Evolutionary conservation across 2,797 vertebrate genomes (phyloP), one percentile per base, ranked within the genome.

Genomic region (Zenarchopterus dispar): DNA sequence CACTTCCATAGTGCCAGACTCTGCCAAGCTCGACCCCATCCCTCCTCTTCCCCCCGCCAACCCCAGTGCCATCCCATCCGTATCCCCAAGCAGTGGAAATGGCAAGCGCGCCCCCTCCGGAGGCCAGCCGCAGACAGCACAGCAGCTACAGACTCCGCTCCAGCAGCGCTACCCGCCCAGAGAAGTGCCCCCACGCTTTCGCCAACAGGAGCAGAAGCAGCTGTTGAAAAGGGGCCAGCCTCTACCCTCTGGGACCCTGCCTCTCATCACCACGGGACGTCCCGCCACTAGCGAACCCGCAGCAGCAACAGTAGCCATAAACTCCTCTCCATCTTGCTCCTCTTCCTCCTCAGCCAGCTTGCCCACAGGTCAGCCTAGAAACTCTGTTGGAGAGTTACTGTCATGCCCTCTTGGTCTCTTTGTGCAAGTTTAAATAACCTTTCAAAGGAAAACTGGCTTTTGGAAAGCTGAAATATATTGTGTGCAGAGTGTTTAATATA

Each of bases 201-300:
- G 96, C 78, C 96, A 96, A 93, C 95, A 98, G 92, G 96, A 98
- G 86, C 96, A 97, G 90, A 97, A 97, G 85, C 97, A 97, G 92
- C 94, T 97, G 90, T 92, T 98, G 93, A 99, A 97, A 89, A 93
- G 96, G 79, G 97, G 96, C 78, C 96, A 97, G 90, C 96, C 95
- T 88, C 90, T 99, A 74, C 97, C 96, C 71, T 60, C 81, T 1
- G 89, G 90, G 70, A 92, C 86, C 60, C 87, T 83, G 53, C 71
- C 78, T 56, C 75, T 85, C 61, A 59, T 67, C 81, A 54, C 70
- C 57, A 73, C 80, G 28, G 84, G 84, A 87, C 79, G 62, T 72
- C 78, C 87, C 18, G 1, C 56, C 47, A 62, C 82, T 64, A 67
- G 81, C 70, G 80, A 85, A 78, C 84, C 88, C 75, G 80, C 81